Conservation (phyloP, 2,797 vertebrate genomes). For the Ctenochaetus hawaiiensis region DNA sequence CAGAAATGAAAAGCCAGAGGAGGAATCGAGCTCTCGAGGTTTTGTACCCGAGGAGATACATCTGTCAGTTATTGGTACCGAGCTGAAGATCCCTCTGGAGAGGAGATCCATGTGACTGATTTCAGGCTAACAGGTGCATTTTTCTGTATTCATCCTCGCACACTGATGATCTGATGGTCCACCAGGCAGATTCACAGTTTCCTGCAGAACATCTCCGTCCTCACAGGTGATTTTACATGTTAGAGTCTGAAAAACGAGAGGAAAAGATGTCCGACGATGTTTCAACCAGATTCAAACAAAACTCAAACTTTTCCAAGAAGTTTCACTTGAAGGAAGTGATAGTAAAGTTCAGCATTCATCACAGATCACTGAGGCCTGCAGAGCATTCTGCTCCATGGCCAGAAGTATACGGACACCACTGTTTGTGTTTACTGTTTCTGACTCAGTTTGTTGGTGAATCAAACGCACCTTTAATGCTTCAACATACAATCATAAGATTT, state of each 20-base stretch:
- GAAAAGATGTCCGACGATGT: background rate
- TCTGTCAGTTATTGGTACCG: constrained; percentile 50
- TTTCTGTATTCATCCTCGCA: constrained; percentile 34
- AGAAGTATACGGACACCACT: background rate
- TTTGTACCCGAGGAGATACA: constrained; percentile 17
- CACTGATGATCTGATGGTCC: constrained; percentile 60
- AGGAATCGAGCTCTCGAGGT: constrained; percentile 27
- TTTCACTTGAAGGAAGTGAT: too few species aligned
- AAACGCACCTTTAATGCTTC: too few species aligned
- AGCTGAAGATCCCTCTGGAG: constrained; percentile 29
- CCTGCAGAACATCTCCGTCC: background rate
- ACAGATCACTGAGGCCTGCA: background rate
- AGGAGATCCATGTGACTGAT: constrained; percentile 33
- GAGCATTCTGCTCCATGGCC: background rate
- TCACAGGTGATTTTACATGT: background rate
- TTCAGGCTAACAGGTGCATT: constrained; percentile 7
- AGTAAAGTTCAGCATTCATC: background rate
- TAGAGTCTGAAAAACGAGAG: background rate
- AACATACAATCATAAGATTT: too few species aligned
- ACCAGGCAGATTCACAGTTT: constrained; percentile 1
- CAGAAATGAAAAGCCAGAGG: constrained; percentile 8
- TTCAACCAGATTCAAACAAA: background rate
- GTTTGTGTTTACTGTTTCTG: too few species aligned
- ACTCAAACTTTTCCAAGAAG: background rate
- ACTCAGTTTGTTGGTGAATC: too few species aligned